These are phyloP conservation scores for Chloebia gouldiae DNA, from an alignment of 2,113 vertebrate genomes.

Conservation along the genomic window DNA sequence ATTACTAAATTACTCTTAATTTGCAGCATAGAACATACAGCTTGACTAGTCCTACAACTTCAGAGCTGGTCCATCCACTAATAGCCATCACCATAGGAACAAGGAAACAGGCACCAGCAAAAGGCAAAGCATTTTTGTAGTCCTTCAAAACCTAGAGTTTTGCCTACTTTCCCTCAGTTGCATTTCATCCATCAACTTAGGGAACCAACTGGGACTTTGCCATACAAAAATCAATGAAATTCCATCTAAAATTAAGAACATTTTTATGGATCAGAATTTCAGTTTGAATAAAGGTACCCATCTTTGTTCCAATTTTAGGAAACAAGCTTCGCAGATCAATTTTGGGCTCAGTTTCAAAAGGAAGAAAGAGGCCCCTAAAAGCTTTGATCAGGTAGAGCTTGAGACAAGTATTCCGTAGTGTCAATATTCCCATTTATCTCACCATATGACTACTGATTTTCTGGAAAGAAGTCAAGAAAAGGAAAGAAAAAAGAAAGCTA, in stretches of 20 bases:
- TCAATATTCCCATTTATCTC: not conserved
- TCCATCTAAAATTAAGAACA: not conserved
- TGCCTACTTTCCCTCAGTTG: not conserved
- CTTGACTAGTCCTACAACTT: not conserved
- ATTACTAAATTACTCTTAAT: not conserved
- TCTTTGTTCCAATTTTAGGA: not conserved
- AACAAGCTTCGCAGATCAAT: not conserved
- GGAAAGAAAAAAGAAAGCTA: not conserved
- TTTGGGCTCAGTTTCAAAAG: not conserved
- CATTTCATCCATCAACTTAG: not conserved
- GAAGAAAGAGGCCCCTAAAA: not conserved
- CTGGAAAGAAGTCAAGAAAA: not conserved
- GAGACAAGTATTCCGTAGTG: not conserved
- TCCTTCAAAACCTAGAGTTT: not conserved
- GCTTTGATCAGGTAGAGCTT: not conserved
- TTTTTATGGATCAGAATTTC: not conserved
- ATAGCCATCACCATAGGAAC: conserved; percentile 11
- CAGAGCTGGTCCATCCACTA: not conserved
- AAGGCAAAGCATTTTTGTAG: not conserved
- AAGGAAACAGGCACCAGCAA: not conserved
- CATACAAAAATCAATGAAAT: not conserved
- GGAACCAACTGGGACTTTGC: not conserved
- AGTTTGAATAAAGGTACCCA: not conserved
- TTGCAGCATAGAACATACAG: not conserved
- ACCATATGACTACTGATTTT: not conserved